These are phyloP conservation scores for Agrypnia vestita DNA, from an alignment of 1,140 invertebrate species.

Conservation along the genomic window DNA sequence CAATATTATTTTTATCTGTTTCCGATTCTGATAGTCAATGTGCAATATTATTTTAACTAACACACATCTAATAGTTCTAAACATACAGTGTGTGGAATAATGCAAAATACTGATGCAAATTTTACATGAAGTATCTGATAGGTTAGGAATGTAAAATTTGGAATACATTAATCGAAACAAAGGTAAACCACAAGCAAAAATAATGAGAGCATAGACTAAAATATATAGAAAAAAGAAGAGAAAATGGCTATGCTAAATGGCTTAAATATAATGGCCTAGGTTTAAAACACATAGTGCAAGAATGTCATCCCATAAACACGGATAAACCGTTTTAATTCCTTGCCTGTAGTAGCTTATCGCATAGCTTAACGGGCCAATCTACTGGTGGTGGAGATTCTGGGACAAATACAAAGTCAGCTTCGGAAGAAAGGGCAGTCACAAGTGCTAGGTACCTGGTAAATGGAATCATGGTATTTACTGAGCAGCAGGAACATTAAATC, in stretches of 20 bases:
- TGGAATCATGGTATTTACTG: slow-evolving; percentile 13
- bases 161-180: neutral
- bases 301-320: slow-evolving; percentile 32
- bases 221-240: slow-evolving; percentile 50
- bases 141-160: slow-evolving; percentile 11
- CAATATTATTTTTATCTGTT: no score
- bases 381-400: slow-evolving; percentile 93
- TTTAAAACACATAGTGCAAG: slow-evolving; percentile 21
- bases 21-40: no score
- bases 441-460: slow-evolving; percentile 89
- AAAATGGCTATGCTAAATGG: slow-evolving; percentile 40
- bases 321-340: slow-evolving; percentile 67
- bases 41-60: no score
- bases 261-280: no score
- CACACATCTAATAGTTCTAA: no score
- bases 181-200: slow-evolving; percentile 46
- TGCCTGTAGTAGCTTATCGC: slow-evolving; percentile 93
- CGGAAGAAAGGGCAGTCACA: slow-evolving; percentile 90
- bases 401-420: slow-evolving; percentile 96
- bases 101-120: neutral
- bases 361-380: slow-evolving; percentile 93
- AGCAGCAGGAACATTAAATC: no score
- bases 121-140: neutral
- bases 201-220: slow-evolving; percentile 23
- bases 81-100: neutral